phyloP scores from a whole-genome alignment of 2,113 vertebrate species.

The Herpetotheres cachinnans region DNA sequence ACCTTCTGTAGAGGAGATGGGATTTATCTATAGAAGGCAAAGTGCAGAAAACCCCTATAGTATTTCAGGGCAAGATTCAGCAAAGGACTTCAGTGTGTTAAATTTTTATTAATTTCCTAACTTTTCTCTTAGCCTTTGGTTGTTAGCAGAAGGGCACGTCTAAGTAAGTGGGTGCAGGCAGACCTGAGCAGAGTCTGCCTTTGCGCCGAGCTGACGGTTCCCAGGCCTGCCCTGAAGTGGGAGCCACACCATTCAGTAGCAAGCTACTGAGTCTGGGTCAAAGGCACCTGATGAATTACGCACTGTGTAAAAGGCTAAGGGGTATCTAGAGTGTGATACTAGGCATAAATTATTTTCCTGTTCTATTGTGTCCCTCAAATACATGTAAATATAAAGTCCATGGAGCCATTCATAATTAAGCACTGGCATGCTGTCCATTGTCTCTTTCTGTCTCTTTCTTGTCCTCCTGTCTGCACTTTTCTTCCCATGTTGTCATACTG shows the following conservation, averaged over 20 bases:
- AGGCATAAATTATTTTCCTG: neutral
- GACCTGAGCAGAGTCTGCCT: rapidly evolving
- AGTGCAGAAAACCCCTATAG: neutral
- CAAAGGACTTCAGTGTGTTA: neutral
- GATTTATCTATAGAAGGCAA: neutral
- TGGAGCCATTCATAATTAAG: neutral
- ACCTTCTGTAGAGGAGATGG: neutral
- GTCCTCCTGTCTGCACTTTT: neutral
- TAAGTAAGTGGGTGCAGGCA: neutral
- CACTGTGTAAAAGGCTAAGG: neutral
- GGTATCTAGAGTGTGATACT: neutral
- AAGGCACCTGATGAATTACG: neutral
- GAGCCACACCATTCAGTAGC: neutral
- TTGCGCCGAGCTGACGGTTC: neutral
- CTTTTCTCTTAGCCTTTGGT: neutral
- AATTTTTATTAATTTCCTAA: neutral
- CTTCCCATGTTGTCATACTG: neutral
- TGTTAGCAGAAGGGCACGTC: neutral
- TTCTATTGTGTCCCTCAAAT: neutral
- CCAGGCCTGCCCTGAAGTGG: neutral
- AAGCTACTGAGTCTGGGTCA: neutral
- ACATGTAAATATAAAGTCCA: neutral
- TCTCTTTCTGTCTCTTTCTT: neutral
- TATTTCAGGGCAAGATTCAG: neutral
- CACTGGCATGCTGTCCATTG: neutral